Evolutionary conservation across 2,113 vertebrate species (phyloP).

Genomic region (Chaenocephalus aceratus): DNA sequence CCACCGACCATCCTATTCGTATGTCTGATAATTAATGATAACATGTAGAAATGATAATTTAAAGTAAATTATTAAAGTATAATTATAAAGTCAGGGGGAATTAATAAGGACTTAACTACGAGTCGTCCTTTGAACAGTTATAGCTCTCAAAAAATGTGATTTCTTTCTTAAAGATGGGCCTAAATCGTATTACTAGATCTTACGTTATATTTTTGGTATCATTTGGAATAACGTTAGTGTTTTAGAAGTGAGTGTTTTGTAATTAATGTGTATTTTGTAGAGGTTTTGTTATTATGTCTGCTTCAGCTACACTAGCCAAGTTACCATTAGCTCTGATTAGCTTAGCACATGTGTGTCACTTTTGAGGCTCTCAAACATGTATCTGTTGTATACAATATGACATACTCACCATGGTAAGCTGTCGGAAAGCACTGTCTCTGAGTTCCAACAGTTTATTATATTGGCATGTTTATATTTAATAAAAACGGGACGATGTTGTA

Average conservation of each 20-base stretch:
- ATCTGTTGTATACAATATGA: neutral
- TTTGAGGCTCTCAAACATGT: neutral
- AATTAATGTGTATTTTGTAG: neutral
- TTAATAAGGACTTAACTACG: too few relatives aligned
- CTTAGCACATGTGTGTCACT: slow-evolving; percentile 24
- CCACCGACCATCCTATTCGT: too few relatives aligned
- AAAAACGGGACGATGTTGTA: neutral
- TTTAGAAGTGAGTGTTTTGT: too few relatives aligned
- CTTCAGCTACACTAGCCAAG: neutral
- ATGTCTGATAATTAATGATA: too few relatives aligned
- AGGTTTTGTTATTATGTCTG: neutral
- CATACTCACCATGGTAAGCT: slow-evolving; percentile 61
- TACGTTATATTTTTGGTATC: neutral
- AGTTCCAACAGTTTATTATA: slow-evolving; percentile 3
- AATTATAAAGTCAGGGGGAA: too few relatives aligned
- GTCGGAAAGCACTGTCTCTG: too few relatives aligned
- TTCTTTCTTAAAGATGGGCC: neutral
- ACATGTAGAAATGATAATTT: too few relatives aligned
- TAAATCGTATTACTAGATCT: too few relatives aligned
- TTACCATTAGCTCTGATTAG: slow-evolving; percentile 42
- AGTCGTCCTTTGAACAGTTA: neutral
- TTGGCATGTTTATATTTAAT: neutral
- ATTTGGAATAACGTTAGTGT: neutral
- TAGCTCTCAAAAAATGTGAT: neutral
- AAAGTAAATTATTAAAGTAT: too few relatives aligned